phyloP scores from a whole-genome alignment of 2,797 vertebrate species.

The Pseudocheirus occidentalis region DNA sequence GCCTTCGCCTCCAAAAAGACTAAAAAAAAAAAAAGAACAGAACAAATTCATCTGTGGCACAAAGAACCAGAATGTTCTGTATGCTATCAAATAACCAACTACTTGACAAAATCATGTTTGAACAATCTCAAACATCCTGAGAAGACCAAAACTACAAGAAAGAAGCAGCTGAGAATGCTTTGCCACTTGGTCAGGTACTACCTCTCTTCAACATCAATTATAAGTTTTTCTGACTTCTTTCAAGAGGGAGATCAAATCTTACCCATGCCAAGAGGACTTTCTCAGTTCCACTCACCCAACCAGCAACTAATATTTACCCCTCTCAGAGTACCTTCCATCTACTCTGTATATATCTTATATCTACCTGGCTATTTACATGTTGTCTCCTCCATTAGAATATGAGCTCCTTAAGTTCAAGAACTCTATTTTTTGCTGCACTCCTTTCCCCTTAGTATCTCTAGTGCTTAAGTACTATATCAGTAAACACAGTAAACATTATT shows the following conservation, averaged over 20 bases:
- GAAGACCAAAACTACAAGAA: neutral
- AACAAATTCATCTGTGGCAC: neutral
- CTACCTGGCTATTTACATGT: neutral
- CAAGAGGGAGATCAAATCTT: neutral
- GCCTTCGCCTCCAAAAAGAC: too few relatives aligned
- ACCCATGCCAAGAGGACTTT: neutral
- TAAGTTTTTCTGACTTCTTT: neutral
- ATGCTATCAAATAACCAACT: neutral
- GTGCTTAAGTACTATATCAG: neutral
- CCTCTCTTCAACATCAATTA: neutral
- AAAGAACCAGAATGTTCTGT: neutral
- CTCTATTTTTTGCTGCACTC: neutral
- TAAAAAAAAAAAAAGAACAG: too few relatives aligned
- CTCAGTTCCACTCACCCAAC: neutral
- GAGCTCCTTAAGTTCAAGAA: neutral
- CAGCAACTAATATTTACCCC: neutral
- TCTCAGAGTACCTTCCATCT: neutral
- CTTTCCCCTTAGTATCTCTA: neutral
- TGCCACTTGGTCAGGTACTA: neutral
- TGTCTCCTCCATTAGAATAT: neutral
- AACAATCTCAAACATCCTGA: neutral
- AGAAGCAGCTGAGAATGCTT: neutral
- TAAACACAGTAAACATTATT: neutral
- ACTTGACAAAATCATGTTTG: neutral
- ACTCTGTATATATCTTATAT: neutral